Evolutionary conservation across 53 echinoderm and acorn worm species (phyloP), one percentile per base, ranked within the genome.

Genomic region (Luidia sarsii): DNA sequence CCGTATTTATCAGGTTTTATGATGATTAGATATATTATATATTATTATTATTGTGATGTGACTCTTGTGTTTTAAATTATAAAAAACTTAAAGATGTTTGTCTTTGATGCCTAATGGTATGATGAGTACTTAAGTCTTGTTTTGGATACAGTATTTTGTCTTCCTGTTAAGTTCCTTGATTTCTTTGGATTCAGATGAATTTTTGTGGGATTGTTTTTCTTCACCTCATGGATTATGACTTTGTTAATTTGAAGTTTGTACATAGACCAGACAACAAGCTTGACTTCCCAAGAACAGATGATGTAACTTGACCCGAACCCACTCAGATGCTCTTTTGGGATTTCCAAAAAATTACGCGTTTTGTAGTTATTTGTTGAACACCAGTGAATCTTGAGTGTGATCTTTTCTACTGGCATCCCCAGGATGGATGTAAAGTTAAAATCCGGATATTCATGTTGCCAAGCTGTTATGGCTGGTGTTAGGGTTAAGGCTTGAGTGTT

Each of bases 1-100:
- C 67, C 87, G 37, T 80, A 86, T 86, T 86, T 86, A 86, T 86
- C 87, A 80, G 87, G 87, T 86, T 80, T 86, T 68, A 80, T 68
- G 87, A 74, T 80, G 69, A 68, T 68, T 80, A 80, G 80, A 80
- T 86, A 65, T 86, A 86, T 69, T 68, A 68, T 82, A 82, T 82
- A 82, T 68, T 68, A 67, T 81, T 81, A 81, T 82, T 77, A 77
- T 77, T 77, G 77, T 77, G 77, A 77, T 60, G 77, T 77, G 77
- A 77, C 48, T 46, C 77, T 61, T 77, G 77, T 74, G 74, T 77
- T 77, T 77, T 77, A 61, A 77, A 77, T 77, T 77, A 77, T 77
- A 39, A 59, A 77, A 41, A 53, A 54, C 50, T 51, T 50, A 45
- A 77, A 65, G 35, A 59, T 61, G 39, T 57, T 72, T 72, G 72